Evolutionary conservation across 2,797 vertebrate genomes (phyloP).

Genomic region (Hozukius guyotensis): DNA sequence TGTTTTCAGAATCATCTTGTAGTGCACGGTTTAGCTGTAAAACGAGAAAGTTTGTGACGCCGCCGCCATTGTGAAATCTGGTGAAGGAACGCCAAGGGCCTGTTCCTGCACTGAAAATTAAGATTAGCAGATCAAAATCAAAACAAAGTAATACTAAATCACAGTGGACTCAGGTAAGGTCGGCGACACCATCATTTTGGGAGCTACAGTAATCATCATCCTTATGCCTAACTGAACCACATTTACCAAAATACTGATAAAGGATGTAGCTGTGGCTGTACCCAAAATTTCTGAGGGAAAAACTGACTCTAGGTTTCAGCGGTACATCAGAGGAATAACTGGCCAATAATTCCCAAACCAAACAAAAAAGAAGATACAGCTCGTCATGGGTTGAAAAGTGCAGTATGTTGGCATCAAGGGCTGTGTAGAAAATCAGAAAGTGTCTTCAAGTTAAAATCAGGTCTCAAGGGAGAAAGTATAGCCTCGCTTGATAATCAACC

Average conservation of each 20-base stretch:
- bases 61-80: too few relatives aligned
- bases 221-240: background rate
- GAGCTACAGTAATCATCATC: background rate
- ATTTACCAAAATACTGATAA: background rate
- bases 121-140: background rate
- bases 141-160: background rate
- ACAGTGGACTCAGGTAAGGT: background rate
- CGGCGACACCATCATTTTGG: background rate
- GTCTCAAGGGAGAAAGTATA: background rate
- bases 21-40: too few relatives aligned
- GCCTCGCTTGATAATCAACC: conserved; percentile 25
- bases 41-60: too few relatives aligned
- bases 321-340: background rate
- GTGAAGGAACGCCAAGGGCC: too few relatives aligned
- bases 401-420: background rate
- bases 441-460: conserved; percentile 17
- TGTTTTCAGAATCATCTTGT: too few relatives aligned
- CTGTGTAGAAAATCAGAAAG: background rate
- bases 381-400: conserved; percentile 11
- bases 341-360: background rate
- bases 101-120: background rate
- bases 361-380: background rate
- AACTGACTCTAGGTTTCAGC: background rate
- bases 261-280: background rate
- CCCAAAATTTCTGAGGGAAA: background rate